Conservation (phyloP, 2,888 invertebrate species). For the Eudasyphora cyanicolor region DNA sequence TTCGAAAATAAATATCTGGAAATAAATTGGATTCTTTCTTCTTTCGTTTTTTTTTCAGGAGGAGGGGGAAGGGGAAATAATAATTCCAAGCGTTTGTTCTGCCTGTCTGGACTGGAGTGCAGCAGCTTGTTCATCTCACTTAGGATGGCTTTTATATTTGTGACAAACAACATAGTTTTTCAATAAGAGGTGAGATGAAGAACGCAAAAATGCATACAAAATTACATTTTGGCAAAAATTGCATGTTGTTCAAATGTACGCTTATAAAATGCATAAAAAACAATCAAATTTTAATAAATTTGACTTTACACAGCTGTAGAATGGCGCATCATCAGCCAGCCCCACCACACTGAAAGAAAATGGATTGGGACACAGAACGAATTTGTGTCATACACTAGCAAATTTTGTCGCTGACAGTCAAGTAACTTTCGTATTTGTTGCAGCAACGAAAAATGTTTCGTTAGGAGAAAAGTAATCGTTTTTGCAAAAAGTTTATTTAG, state of each 20-base stretch:
- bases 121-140: conserved; percentile 43
- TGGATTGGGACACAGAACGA: too few species aligned
- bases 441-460: too few species aligned
- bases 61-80: not conserved
- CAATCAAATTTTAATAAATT: conserved; percentile 65
- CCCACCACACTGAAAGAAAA: too few species aligned
- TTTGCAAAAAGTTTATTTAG: too few species aligned
- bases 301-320: conserved; percentile 55
- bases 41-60: not conserved
- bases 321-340: conserved; percentile 28
- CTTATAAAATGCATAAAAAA: conserved; percentile 61
- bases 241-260: conserved; percentile 62
- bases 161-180: conserved; percentile 66
- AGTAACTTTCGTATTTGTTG: too few species aligned
- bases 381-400: too few species aligned
- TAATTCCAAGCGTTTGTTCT: conserved; percentile 5
- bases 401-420: too few species aligned
- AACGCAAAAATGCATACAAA: conserved; percentile 26
- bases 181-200: conserved; percentile 52
- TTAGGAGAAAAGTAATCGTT: too few species aligned
- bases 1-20: not conserved
- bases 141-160: conserved; percentile 55
- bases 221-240: conserved; percentile 62
- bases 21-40: conserved; percentile 9
- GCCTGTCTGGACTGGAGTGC: not conserved